Evolutionary conservation across 2,113 vertebrate species (phyloP), one percentile per base, ranked within the genome.

Genomic region (Corvus cornix): DNA sequence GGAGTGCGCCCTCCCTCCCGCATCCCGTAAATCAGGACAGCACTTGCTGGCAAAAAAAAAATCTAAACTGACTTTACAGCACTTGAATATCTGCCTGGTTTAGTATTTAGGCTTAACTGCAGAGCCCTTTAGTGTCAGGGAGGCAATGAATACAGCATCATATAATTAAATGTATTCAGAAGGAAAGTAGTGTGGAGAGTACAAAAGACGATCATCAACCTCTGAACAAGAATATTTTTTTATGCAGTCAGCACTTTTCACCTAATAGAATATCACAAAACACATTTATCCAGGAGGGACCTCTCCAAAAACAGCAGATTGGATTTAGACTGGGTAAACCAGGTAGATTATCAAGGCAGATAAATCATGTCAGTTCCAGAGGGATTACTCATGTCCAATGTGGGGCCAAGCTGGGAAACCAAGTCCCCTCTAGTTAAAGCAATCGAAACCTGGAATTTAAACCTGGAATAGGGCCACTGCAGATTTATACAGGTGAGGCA

Each of bases 131-230:
- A 73, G 94, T 85, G 91, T 91, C 96, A 96, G 91, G 1, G 1
- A 97, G 89, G 95, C 94, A 97, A 93, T 89, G 95, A 96, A 89
- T 89, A 94, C 89, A 91, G 87, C 96, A 84, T 85, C 95, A 62
- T 53, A 94, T 91, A 96, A 97, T 94, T 91, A 97, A 96, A 95
- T 91, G 89, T 91, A 82, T 97, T 96, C 94, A 84, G 49, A 41
- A 87, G 84, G 66, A 95, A 92, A 93, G 95, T 21, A 49, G 77
- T 30, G 74, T 87, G 91, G 77, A 93, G 84, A 94, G 80, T 78
- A 84, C 79, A 94, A 91, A 84, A 85, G 86, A 95, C 53, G 89
- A 96, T 96, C 94, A 84, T 79, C 89, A 91, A 76, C 84, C 81
- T 84, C 95, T 35, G 84, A 95, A 93, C 69, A 70, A 60, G 93